Evolutionary conservation across 2,888 invertebrate species (phyloP), one percentile per base, ranked within the genome.

Genomic region (Augiades crinisus): DNA sequence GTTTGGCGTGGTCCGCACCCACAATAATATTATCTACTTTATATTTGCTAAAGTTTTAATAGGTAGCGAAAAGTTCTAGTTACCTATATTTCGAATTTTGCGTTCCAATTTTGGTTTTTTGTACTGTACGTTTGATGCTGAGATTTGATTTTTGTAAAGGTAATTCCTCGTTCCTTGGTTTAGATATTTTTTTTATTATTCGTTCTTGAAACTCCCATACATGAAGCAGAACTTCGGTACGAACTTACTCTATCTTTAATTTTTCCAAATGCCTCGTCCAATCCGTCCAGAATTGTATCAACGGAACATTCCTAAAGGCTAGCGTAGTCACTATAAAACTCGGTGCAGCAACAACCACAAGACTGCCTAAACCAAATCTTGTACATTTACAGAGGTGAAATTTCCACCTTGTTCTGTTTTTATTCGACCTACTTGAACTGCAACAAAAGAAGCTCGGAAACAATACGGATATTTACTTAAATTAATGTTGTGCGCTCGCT

Each of bases 1-100:
- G 53, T 56, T 56, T 51, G 8, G 6, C 14, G 8, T 5, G 10
- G 30, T 31, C 13, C 14, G 17, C 16, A 22, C 12, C 40, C 24
- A 16, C 40, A 17, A 14, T 22, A 22, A 21, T 19, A 21, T 38
- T 21, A 17, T 33, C 40, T 38, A 33, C 33, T 38, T 17, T 33
- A 31, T 41, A 40, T 49, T 34, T 45, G 21, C 6, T 31, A n/a
- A 41, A 30, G 7, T 27, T 30, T 30, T 19, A 36, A 19, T 4
- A n/a, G 27, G 27, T 19, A 19, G 5, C 19, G 5, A 19, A 19
- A 19, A 19, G 3, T 19, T 5, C 19, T n/a, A n/a, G n/a, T n/a
- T 4, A 5, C 19, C 5, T 19, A 19, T 19, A 19, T 19, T 19
- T 19, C 5, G 5, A 19, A 19, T 19, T 19, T 19, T 19, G 3